phyloP scores from a whole-genome alignment of 2,888 invertebrate species.

The Phasia obesa region DNA sequence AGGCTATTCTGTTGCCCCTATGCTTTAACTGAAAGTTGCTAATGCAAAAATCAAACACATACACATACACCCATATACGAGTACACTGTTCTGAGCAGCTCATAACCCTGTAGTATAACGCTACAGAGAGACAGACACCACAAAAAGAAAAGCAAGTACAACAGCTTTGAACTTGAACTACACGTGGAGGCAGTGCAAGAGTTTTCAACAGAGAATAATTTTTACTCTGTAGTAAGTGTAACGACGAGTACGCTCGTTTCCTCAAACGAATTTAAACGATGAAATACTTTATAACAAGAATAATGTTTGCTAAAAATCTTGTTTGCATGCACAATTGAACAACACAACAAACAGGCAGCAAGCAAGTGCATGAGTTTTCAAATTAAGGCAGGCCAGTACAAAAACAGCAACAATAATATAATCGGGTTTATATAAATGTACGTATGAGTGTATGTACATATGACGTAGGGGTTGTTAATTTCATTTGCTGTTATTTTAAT shows the following conservation, averaged over 20 bases:
- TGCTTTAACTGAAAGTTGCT: neutral
- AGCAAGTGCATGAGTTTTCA: slow-evolving; percentile 73
- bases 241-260: slow-evolving; percentile 27
- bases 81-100: neutral
- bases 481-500: slow-evolving; percentile 31
- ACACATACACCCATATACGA: neutral
- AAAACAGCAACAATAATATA: slow-evolving; percentile 40
- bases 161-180: slow-evolving; percentile 82
- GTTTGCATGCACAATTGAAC: slow-evolving; percentile 25
- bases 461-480: slow-evolving; percentile 44
- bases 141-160: slow-evolving; percentile 42
- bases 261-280: slow-evolving; percentile 27
- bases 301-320: neutral
- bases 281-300: slow-evolving; percentile 14
- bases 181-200: slow-evolving; percentile 82
- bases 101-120: neutral
- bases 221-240: neutral
- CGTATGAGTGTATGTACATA: neutral
- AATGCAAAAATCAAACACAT: slow-evolving; percentile 20
- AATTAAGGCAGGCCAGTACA: slow-evolving; percentile 70
- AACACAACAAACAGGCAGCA: slow-evolving; percentile 20
- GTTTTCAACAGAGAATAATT: slow-evolving; percentile 68
- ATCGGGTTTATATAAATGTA: too few species aligned
- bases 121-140: slow-evolving; percentile 3
- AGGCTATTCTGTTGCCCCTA: too few species aligned